Evolutionary conservation across 2,113 vertebrate genomes (phyloP).

Genomic region (Lepus europaeus): DNA sequence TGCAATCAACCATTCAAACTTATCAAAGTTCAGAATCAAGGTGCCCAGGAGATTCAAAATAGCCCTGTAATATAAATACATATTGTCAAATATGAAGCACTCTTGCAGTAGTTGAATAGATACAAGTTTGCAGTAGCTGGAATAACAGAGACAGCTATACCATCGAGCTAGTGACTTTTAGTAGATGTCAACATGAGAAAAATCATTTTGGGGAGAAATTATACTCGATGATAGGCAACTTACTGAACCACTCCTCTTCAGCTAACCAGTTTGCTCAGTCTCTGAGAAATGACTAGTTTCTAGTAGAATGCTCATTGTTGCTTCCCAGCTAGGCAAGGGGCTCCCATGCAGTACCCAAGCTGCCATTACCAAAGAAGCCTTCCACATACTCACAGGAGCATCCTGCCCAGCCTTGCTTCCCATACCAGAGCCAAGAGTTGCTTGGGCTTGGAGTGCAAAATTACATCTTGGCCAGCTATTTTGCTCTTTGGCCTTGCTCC

Average conservation of each 20-base stretch:
- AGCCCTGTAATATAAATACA: not conserved
- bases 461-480: not conserved
- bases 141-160: not conserved
- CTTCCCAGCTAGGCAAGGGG: not conserved
- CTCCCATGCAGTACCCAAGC: rapidly evolving
- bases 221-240: not conserved
- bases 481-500: not conserved
- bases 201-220: not conserved
- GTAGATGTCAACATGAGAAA: not conserved
- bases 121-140: not conserved
- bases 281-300: not conserved
- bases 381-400: not conserved
- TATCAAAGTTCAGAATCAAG: slow-evolving; percentile 43
- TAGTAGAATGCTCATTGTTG: not conserved
- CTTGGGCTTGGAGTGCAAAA: not conserved
- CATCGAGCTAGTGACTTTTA: not conserved
- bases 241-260: not conserved
- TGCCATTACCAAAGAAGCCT: not conserved
- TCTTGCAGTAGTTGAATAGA: not conserved
- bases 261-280: not conserved
- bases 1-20: slow-evolving; percentile 34
- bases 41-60: slow-evolving; percentile 52
- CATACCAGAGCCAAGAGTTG: not conserved
- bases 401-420: not conserved
- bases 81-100: slow-evolving; percentile 37